A percentile compares a stretch with the other conserved stretches of the same genome.
phyloP scores from a whole-genome alignment of 2,113 vertebrate genomes.

The Aspidoscelis tigris region DNA sequence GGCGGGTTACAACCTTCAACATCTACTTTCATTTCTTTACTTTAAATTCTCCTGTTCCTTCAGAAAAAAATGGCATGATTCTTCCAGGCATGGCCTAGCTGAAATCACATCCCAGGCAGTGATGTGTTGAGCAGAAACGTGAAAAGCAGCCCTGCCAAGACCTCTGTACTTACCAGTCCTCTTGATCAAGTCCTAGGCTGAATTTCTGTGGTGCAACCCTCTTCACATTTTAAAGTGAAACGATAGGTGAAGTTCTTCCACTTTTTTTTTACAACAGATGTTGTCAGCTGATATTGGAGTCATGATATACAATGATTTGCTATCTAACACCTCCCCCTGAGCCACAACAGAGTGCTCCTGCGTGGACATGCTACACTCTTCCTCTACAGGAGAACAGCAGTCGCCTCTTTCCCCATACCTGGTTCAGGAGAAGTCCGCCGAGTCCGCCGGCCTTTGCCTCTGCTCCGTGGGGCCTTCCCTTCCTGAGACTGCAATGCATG shows the following conservation, averaged over 20 bases:
- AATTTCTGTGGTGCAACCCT: neutral
- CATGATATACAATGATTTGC: too few relatives aligned
- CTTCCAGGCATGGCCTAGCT: neutral
- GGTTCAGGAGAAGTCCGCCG: slow-evolving; percentile 90
- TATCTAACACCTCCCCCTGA: too few relatives aligned
- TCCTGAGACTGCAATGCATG: slow-evolving; percentile 76
- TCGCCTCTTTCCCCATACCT: slow-evolving; percentile 73
- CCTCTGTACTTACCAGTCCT: neutral
- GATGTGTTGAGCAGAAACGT: neutral
- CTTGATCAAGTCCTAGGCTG: neutral
- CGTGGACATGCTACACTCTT: neutral
- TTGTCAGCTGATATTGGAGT: too few relatives aligned
- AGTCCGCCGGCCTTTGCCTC: slow-evolving; percentile 85
- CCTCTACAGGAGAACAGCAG: neutral
- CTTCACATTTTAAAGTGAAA: neutral
- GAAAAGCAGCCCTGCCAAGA: neutral
- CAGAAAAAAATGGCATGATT: neutral
- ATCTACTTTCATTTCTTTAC: neutral
- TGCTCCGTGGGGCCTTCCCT: slow-evolving; percentile 79
- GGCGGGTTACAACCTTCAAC: too few relatives aligned
- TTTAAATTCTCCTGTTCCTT: neutral
- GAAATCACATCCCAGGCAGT: neutral
- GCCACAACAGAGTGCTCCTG: neutral
- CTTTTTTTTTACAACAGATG: too few relatives aligned
- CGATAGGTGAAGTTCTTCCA: neutral